Conservation (phyloP, 2,888 invertebrate species). For the Aleiodes testaceus region DNA sequence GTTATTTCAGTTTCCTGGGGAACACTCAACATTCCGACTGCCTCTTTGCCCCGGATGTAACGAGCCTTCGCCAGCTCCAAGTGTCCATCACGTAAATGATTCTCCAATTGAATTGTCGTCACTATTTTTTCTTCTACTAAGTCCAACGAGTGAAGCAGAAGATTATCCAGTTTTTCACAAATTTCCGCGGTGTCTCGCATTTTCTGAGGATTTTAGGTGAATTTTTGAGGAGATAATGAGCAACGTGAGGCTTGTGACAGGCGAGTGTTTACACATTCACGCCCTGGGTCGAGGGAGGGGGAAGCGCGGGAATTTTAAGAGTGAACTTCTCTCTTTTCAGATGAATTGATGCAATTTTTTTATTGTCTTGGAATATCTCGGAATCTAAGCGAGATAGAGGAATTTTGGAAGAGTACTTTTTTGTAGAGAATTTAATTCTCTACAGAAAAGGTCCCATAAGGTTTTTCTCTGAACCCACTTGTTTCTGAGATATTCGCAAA, state of each 20-base stretch:
- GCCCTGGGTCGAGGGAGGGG: too few species aligned
- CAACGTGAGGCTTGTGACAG: too few species aligned
- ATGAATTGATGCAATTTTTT: background rate
- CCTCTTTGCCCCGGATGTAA: constrained; percentile 85
- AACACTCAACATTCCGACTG: constrained; percentile 81
- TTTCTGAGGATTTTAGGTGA: constrained; percentile 27
- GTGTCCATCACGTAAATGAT: constrained; percentile 80
- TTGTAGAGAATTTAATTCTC: background rate
- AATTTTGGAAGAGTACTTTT: too few species aligned
- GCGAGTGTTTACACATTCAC: too few species aligned
- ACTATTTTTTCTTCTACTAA: constrained; percentile 84
- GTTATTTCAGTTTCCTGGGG: constrained; percentile 75
- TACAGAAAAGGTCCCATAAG: background rate
- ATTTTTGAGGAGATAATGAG: background rate
- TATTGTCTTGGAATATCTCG: background rate
- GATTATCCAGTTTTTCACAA: constrained; percentile 79
- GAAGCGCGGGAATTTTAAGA: too few species aligned
- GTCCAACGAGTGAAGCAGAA: constrained; percentile 81
- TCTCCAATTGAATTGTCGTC: constrained; percentile 81
- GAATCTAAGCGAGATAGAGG: background rate
- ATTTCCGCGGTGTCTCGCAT: constrained; percentile 70
- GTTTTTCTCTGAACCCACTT: background rate
- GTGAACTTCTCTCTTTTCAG: too few species aligned
- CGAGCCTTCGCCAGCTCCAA: constrained; percentile 84
- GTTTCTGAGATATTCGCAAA: background rate